Conservation (phyloP, 2,797 vertebrate genomes). For the Allobates femoralis region DNA sequence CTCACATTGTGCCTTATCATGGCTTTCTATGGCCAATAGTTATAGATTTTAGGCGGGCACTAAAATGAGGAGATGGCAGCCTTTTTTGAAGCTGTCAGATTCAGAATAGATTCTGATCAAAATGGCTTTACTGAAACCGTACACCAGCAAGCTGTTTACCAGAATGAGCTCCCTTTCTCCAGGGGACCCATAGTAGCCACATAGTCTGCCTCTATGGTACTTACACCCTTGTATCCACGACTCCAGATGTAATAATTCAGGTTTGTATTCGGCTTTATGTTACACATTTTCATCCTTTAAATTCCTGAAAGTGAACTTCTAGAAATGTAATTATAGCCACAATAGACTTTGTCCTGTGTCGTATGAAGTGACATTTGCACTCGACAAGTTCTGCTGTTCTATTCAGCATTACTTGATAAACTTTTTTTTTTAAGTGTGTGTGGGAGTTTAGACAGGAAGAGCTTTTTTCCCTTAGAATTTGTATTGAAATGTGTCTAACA, state of each 20-base stretch:
- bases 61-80: not conserved
- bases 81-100: not conserved
- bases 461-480: conserved; percentile 7
- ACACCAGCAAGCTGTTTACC: not conserved
- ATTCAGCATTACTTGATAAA: conserved; percentile 36
- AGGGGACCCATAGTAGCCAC: not conserved
- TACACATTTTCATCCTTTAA: not conserved
- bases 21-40: not conserved
- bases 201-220: not conserved
- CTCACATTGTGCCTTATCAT: not conserved
- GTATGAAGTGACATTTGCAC: conserved; percentile 36
- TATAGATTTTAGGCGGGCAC: not conserved
- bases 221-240: not conserved
- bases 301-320: not conserved
- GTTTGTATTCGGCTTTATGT: not conserved
- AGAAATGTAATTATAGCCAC: conserved; percentile 21
- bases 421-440: conserved; percentile 36
- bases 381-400: conserved; percentile 17
- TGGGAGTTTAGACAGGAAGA: conserved; percentile 45
- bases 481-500: conserved; percentile 16
- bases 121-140: not conserved
- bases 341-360: conserved; percentile 38
- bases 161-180: not conserved
- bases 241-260: not conserved
- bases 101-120: not conserved